Base-by-base conservation (phyloP, 92 coral and sea anemone genomes). In the Ricordea florida region DNA sequence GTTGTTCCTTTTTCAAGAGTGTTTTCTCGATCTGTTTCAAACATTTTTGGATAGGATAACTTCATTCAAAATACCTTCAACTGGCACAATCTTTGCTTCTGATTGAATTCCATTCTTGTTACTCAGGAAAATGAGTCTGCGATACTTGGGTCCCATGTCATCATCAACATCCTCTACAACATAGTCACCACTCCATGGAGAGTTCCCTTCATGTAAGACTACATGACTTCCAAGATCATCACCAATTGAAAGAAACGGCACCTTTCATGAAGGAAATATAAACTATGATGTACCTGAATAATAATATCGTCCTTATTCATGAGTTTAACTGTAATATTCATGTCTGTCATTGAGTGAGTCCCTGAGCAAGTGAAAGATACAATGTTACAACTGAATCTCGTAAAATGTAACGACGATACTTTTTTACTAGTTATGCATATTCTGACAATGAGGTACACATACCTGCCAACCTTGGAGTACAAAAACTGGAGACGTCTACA, bases 141-240 rank as follows among this genome's bases (percentile, higher is more conserved):
- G 90, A 32, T 68, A 72, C 41, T 69, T 93, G 41, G 87, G 87
- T 16, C 81, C 81, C 14, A 76, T 79, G 72, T 84, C 93, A 21
- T 86, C 79, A 35, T 59, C 78, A 22, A 90, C 92, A 57, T 93
- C 98, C 78, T 93, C 98, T 49, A 93, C 84, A 18, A 93, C 74
- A 59, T 84, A 93, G 37, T 86, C 88, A 15, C 98, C 98, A 73
- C 84, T 90, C 0, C 61, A 16, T 6, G 32, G 56, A 5, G 94
- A 87, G 37, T 61, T 57, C 20, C 94, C 98, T 69, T 91, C 86
- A 58, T 87, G 74, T 24, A 93, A 50, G 3, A 76, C 63, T 22
- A 79, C 78, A 4, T 97, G 98, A n/a, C 75, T 66, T 3, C 98
- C 98, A 79, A 93, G 81, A 78, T 93, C 93, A 72, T 85, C 93